phyloP scores from a whole-genome alignment of 37 sponge, comb jelly and placozoan genomes.

The Mnemiopsis leidyi region DNA sequence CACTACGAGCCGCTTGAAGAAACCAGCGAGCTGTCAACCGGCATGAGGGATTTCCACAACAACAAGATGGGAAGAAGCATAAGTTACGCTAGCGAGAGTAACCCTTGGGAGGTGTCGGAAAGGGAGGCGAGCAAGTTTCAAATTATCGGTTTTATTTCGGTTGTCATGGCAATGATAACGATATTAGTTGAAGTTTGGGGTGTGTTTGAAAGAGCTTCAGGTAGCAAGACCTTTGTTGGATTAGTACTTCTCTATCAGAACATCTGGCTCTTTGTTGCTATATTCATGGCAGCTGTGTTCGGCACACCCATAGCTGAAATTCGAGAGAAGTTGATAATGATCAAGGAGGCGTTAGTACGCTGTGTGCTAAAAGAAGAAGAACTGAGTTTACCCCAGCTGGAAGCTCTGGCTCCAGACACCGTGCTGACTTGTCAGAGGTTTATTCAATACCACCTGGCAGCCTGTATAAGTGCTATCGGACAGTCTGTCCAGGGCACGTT shows the following conservation, averaged over 20 bases:
- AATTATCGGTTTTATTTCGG: not conserved
- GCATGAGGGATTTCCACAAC: constrained; percentile 35
- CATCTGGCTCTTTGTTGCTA: constrained; percentile 29
- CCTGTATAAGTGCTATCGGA: constrained; percentile 60
- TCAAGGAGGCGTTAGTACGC: not conserved
- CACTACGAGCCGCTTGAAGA: not conserved
- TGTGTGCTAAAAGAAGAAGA: not conserved
- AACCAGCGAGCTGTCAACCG: constrained; percentile 12
- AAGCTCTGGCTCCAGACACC: not conserved
- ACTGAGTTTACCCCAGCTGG: not conserved
- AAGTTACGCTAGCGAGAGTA: not conserved
- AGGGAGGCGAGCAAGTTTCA: not conserved
- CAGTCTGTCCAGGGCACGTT: constrained; percentile 14
- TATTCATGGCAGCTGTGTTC: constrained; percentile 25
- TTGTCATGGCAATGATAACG: constrained; percentile 47
- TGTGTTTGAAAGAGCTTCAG: not conserved
- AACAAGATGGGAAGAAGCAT: constrained; percentile 21
- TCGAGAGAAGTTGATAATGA: not conserved
- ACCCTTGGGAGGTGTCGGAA: not conserved
- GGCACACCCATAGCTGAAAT: constrained; percentile 12
- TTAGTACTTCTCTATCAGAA: constrained; percentile 12
- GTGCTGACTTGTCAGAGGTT: constrained; percentile 48
- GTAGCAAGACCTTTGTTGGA: constrained; percentile 22
- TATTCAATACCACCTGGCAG: constrained; percentile 32
- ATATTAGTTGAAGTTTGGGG: constrained; percentile 17